Conservation (phyloP, 2,113 vertebrate species). For the Ariopsis seemanni region DNA sequence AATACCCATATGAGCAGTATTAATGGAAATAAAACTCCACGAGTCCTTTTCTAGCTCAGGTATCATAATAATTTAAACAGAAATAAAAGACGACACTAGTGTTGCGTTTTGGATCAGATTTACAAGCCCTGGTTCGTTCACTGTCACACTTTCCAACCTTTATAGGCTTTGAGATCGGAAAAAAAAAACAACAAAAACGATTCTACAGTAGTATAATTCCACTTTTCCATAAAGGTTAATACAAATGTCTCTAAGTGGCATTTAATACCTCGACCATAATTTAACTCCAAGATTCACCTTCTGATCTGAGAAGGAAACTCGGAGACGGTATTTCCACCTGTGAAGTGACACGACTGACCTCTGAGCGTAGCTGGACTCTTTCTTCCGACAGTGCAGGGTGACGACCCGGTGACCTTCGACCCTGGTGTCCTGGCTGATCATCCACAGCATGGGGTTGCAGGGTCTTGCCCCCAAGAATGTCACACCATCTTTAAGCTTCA, state of each 20-base stretch:
- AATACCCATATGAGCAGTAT: background rate
- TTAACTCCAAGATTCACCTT: background rate
- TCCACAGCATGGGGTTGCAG: conserved; percentile 86
- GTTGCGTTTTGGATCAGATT: background rate
- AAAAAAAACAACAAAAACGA: background rate
- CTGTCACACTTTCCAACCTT: background rate
- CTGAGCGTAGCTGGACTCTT: conserved; percentile 68
- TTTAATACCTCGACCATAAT: background rate
- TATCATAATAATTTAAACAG: background rate
- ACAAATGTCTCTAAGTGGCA: background rate
- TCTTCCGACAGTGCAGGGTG: conserved; percentile 84
- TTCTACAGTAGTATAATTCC: background rate
- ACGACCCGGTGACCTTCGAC: conserved; percentile 76
- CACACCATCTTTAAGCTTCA: conserved; percentile 89
- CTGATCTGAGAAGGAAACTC: background rate
- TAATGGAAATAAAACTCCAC: background rate
- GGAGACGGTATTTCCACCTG: background rate
- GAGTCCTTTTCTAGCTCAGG: background rate
- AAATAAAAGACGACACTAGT: background rate
- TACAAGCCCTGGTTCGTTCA: background rate
- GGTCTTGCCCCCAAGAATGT: conserved; percentile 79
- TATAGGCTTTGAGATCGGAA: background rate
- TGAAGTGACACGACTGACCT: conserved; percentile 70
- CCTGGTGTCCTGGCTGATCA: conserved; percentile 79
- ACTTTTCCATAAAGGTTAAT: background rate